phyloP scores from a whole-genome alignment of 2,888 invertebrate species.

The Congeria kusceri region DNA sequence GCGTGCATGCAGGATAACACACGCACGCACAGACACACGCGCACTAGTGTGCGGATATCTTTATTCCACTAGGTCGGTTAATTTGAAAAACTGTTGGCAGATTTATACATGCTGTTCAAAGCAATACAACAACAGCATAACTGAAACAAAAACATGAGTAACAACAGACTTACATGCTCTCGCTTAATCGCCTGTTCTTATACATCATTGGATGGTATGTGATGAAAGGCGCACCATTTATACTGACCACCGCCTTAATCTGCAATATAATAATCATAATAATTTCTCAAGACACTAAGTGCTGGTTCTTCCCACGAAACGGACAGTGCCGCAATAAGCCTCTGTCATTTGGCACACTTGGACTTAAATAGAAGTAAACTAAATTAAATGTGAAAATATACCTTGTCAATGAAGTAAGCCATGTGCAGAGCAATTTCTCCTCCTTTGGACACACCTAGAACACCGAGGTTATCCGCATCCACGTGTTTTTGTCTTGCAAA shows the following conservation, averaged over 20 bases:
- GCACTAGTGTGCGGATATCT: too few species aligned
- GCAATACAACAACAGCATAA: too few species aligned
- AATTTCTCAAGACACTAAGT: background rate
- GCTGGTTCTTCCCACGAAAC: background rate
- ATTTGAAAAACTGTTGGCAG: too few species aligned
- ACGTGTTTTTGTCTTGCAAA: constrained; percentile 63
- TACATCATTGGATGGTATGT: constrained; percentile 30
- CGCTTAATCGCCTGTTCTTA: constrained; percentile 14
- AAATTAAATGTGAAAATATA: constrained; percentile 2
- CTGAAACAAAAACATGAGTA: background rate
- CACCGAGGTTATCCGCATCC: constrained; percentile 56
- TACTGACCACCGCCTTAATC: constrained; percentile 38
- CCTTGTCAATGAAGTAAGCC: constrained; percentile 59
- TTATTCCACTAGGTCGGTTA: too few species aligned
- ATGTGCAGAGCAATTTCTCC: constrained; percentile 66
- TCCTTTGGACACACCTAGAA: constrained; percentile 74
- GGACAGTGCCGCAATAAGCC: too few species aligned
- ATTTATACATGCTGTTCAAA: too few species aligned
- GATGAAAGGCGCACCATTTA: constrained; percentile 41
- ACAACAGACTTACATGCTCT: constrained; percentile 25
- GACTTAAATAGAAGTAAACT: background rate
- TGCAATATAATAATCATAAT: too few species aligned
- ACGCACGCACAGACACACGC: too few species aligned
- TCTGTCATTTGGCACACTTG: too few species aligned
- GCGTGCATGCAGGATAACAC: too few species aligned